Base-by-base conservation (phyloP, 2,113 vertebrate species). In the Ptychochromis oligacanthus region DNA sequence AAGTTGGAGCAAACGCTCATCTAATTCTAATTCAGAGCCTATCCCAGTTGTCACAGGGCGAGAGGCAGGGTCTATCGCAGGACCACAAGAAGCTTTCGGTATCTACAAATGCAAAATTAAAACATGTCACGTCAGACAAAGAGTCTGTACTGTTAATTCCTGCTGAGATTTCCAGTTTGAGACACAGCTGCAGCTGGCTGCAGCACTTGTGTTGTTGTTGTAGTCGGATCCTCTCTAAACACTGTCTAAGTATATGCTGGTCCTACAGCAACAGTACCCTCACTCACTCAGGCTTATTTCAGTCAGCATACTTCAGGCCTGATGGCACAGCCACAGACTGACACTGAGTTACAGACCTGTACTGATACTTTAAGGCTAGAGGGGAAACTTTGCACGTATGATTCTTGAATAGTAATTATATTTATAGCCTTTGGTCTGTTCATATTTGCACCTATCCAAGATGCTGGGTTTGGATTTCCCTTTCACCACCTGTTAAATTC, bases 201-300 rank as follows among this genome's bases (percentile, higher is more conserved):
- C 77, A 36, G 76, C 83, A 82, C 65, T 80, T 72, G 84, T 87
- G 88, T 92, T 91, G 70, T 89, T 91, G 84, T 87, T 87, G 85
- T 77, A 82, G 83, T 31, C 26, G 57, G 86, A 92, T 84, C 88
- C 83, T 78, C 78, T 31, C 79, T 82, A 87, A 91, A 88, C 75
- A 83, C 40, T 2, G 52, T 43, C 85, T 88, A 91, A 87, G 90
- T 86, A 87, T 89, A 87, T 75, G 26, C 82, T 11, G 59, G 49
- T 88, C 85, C 79, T 77, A 82, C 89, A 90, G 88, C 87, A 91
- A 87, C 92, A 90, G 86, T 72, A 72, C 83, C 43, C 67, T 72
- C 46, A 54, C 26, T 83, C 90, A 78, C 24, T 88, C 83, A 46
- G 43, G 77, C 87, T 91, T 91, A 89, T 91, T 91, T 91, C 88